Evolutionary conservation across 2,797 vertebrate genomes (phyloP).

Genomic region (Microctenopoma steveboyesi): DNA sequence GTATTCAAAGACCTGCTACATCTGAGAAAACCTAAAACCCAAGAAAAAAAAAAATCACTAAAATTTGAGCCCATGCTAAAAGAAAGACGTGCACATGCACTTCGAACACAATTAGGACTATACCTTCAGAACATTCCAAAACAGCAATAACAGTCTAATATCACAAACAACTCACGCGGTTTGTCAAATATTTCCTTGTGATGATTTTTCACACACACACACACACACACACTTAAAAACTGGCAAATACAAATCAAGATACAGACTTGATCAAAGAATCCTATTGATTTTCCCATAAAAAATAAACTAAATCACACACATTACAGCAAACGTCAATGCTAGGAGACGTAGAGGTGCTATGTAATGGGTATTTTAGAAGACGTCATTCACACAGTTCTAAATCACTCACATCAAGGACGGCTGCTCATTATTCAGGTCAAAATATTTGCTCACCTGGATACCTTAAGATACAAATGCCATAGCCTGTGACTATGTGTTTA

Average conservation of each 20-base stretch:
- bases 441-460: slow-evolving; percentile 15
- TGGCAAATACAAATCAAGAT: slow-evolving; percentile 19
- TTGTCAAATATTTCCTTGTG: slow-evolving; percentile 33
- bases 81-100: background rate
- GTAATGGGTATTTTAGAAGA: too few relatives aligned
- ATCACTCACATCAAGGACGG: background rate
- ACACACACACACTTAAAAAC: background rate
- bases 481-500: background rate
- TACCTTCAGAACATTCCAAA: background rate
- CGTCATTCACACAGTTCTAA: background rate
- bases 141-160: background rate
- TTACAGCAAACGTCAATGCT: background rate
- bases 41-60: background rate
- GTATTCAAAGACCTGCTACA: slow-evolving; percentile 8
- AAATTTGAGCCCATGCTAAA: slow-evolving; percentile 15
- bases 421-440: slow-evolving; percentile 10
- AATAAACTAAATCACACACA: background rate
- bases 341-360: slow-evolving; percentile 4
- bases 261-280: background rate
- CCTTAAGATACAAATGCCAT: background rate
- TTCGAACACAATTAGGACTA: slow-evolving; percentile 24
- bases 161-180: slow-evolving; percentile 44
- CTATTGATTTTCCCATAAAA: background rate
- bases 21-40: slow-evolving; percentile 17
- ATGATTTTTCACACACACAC: slow-evolving; percentile 26